These are phyloP conservation scores for Lanius collurio DNA, from an alignment of 2,113 vertebrate genomes.

Conservation along the genomic window DNA sequence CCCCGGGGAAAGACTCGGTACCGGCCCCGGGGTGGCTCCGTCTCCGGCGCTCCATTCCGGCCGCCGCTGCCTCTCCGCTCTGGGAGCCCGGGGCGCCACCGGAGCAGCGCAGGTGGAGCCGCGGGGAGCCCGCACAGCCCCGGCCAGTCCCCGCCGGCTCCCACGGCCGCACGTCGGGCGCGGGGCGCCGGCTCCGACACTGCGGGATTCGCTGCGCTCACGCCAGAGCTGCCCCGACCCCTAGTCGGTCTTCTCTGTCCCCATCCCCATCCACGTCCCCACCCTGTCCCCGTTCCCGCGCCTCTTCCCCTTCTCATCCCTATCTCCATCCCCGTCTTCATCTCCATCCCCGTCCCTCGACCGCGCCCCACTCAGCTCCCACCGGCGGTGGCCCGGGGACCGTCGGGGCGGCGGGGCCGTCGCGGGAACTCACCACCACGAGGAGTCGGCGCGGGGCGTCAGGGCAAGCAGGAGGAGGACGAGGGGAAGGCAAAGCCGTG, in stretches of 20 bases:
- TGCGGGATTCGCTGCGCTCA: neutral
- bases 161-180: neutral
- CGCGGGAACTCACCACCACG: conserved; percentile 88
- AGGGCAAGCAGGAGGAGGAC: conserved; percentile 86
- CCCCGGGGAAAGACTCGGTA: neutral
- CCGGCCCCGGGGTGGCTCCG: neutral
- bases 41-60: neutral
- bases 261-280: neutral
- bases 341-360: neutral
- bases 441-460: conserved; percentile 89
- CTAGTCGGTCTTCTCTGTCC: neutral
- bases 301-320: neutral
- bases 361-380: neutral
- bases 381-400: neutral
- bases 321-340: neutral
- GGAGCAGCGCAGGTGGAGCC: neutral
- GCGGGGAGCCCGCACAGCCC: neutral
- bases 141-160: neutral
- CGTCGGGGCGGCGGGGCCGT: neutral
- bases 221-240: neutral
- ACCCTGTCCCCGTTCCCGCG: neutral
- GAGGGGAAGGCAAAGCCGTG: conserved; percentile 81
- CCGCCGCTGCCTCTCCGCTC: neutral
- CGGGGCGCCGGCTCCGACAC: neutral
- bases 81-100: neutral